Conservation (phyloP, 1,140 invertebrate genomes). For the Drosophila dunni region DNA sequence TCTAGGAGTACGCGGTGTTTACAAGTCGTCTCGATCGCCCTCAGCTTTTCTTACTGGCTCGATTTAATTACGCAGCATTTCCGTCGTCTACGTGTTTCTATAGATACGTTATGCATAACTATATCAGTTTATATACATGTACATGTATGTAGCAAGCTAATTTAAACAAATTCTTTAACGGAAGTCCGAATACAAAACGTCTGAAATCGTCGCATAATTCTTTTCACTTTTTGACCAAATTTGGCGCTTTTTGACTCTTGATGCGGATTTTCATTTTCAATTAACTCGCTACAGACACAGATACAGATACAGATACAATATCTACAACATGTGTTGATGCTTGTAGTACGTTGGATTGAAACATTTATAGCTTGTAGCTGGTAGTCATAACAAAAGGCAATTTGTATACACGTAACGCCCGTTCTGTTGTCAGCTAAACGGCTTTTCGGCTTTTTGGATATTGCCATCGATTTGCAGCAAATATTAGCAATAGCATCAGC, state of each 20-base stretch:
- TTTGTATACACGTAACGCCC: conserved; percentile 50
- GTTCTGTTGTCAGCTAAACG: conserved; percentile 49
- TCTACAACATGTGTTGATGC: conserved; percentile 28
- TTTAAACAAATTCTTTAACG: conserved; percentile 73
- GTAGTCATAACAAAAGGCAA: conserved; percentile 74
- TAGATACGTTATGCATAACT: conserved; percentile 12
- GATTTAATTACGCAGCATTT: conserved; percentile 71
- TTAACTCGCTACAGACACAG: conserved; percentile 45
- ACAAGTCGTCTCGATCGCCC: too few species aligned
- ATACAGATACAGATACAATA: conserved; percentile 26
- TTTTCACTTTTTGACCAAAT: conserved; percentile 81
- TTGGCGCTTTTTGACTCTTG: conserved; percentile 45
- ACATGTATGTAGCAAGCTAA: conserved; percentile 27
- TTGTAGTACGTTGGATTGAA: conserved; percentile 31
- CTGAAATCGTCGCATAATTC: conserved; percentile 62
- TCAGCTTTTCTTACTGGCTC: not conserved
- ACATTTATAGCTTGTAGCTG: conserved; percentile 33
- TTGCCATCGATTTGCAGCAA: conserved; percentile 60
- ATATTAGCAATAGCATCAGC: conserved; percentile 57
- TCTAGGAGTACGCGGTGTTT: too few species aligned
- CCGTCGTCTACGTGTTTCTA: conserved; percentile 38
- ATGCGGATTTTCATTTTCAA: conserved; percentile 55
- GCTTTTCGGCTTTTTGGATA: conserved; percentile 58
- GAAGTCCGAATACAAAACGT: conserved; percentile 60
- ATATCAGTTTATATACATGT: conserved; percentile 5